Evolutionary conservation across 2,797 vertebrate species (phyloP).

Genomic region (Eulemur mongoz): DNA sequence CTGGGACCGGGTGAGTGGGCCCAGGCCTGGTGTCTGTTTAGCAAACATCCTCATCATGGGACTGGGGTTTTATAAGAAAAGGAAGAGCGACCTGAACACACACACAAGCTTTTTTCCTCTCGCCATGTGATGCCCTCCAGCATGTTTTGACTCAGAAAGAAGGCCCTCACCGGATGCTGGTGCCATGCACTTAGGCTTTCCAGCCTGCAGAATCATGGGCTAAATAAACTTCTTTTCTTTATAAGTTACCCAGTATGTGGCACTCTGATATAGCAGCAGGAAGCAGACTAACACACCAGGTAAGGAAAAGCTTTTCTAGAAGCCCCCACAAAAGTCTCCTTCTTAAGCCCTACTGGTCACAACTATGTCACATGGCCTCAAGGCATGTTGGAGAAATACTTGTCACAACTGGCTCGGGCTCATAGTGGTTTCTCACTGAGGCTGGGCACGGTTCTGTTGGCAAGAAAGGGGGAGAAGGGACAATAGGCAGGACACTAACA

Average conservation of each 20-base stretch:
- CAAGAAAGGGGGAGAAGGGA: not conserved
- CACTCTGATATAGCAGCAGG: not conserved
- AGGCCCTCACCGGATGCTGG: not conserved
- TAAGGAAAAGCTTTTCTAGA: not conserved
- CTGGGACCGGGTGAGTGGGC: not conserved
- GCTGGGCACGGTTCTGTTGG: not conserved
- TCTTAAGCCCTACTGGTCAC: not conserved
- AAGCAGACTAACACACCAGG: not conserved
- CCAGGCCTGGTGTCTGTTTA: not conserved
- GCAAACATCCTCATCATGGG: not conserved
- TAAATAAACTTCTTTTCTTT: not conserved
- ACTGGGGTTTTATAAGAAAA: not conserved
- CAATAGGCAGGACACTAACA: too few species aligned
- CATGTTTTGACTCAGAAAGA: not conserved
- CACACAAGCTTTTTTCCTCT: not conserved
- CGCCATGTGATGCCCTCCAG: not conserved
- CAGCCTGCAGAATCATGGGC: not conserved
- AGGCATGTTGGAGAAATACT: not conserved
- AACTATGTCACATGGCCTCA: not conserved
- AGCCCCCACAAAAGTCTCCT: not conserved
- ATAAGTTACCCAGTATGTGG: not conserved
- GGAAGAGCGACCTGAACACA: not conserved
- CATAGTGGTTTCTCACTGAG: not conserved
- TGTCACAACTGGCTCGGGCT: not conserved
- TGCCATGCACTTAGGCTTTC: not conserved